Conservation (phyloP, 2,113 vertebrate genomes). For the Dryoscopus gambensis region DNA sequence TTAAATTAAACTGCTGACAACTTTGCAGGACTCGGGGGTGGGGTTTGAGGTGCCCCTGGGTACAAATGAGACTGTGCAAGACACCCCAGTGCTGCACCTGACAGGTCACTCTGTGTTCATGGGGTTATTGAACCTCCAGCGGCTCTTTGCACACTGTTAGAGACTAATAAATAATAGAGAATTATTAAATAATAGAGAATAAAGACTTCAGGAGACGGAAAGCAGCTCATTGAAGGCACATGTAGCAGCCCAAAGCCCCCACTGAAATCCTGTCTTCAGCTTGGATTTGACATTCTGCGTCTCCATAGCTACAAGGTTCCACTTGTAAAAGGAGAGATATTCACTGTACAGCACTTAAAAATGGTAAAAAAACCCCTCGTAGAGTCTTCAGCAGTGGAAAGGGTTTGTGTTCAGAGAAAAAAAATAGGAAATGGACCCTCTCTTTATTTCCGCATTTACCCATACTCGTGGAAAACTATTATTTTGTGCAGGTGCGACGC, state of each 20-base stretch:
- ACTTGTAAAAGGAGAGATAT: constrained; percentile 34
- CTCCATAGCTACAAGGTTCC: constrained; percentile 69
- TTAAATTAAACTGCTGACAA: neutral
- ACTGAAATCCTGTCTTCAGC: constrained; percentile 29
- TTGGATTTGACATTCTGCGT: constrained; percentile 50
- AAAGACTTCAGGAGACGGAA: neutral
- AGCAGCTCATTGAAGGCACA: neutral
- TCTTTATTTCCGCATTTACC: neutral
- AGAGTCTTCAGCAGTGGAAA: neutral
- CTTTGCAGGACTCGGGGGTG: neutral
- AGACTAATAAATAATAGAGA: neutral
- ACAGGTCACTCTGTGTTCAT: neutral
- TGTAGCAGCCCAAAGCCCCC: neutral
- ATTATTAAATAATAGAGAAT: neutral
- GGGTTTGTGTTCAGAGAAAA: neutral
- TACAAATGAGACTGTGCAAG: neutral
- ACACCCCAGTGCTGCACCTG: fast-evolving
- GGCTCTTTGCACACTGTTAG: neutral
- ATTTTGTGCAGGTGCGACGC: neutral
- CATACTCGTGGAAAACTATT: neutral
- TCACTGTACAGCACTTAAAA: neutral
- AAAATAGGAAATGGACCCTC: neutral
- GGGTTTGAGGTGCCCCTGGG: no score
- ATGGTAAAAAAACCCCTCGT: neutral
- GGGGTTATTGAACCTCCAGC: fast-evolving